These are phyloP conservation scores for Dendrocincla tyrannina DNA, from an alignment of 2,797 vertebrate species.

Conservation along the genomic window DNA sequence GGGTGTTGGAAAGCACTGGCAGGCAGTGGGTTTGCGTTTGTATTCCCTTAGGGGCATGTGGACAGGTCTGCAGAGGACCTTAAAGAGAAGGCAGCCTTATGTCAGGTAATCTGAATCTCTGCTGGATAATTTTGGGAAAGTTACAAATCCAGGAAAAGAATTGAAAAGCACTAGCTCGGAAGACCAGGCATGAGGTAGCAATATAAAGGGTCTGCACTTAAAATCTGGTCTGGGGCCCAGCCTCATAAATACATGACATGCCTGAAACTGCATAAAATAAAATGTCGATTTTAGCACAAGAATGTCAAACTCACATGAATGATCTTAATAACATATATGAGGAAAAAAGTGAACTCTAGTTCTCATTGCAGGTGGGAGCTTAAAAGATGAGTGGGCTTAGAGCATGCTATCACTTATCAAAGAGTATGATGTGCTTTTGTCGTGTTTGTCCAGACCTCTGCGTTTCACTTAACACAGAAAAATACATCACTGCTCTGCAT, in stretches of 20 bases:
- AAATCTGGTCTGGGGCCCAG: not conserved
- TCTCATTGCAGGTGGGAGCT: not conserved
- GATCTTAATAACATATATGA: not conserved
- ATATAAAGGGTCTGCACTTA: not conserved
- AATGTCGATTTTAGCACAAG: not conserved
- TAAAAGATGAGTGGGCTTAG: not conserved
- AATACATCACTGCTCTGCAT: not conserved
- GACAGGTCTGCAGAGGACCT: not conserved
- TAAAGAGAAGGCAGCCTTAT: not conserved
- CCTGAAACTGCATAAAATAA: not conserved
- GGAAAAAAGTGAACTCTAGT: not conserved
- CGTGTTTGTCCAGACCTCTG: not conserved
- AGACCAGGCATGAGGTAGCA: rapidly evolving
- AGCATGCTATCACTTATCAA: not conserved
- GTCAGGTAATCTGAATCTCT: not conserved
- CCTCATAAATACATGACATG: not conserved
- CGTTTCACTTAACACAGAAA: not conserved
- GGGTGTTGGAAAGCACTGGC: not conserved
- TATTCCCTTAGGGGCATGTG: not conserved
- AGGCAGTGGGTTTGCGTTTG: not conserved
- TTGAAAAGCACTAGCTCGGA: not conserved
- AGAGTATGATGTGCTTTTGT: not conserved
- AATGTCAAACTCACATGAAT: not conserved
- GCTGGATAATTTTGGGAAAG: not conserved
- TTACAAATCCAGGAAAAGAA: not conserved